Percentiles rank a stretch among this genome's conserved stretches.
Conservation (phyloP, 2,113 vertebrate species). For the Pollachius pollachius region DNA sequence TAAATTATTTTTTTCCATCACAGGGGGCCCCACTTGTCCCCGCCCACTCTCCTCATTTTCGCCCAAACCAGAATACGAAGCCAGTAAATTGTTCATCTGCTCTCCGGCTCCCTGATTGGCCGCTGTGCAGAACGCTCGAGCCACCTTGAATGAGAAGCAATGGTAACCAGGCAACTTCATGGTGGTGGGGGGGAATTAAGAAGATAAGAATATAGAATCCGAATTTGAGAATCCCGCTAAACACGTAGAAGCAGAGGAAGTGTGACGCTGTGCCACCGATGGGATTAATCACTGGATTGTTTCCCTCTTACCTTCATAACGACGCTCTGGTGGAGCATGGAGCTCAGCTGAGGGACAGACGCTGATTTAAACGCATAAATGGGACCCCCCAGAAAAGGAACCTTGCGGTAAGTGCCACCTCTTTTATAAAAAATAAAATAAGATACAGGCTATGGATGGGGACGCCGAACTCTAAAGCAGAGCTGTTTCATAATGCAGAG, state of each 20-base stretch:
- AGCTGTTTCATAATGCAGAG: constrained; percentile 31
- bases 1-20: constrained; percentile 49
- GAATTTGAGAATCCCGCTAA: constrained; percentile 36
- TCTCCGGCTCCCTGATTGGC: constrained; percentile 65
- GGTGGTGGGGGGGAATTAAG: constrained; percentile 29
- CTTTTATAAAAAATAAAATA: neutral
- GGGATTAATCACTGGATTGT: constrained; percentile 70
- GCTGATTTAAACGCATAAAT: constrained; percentile 63
- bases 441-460: too few relatives aligned
- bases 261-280: constrained; percentile 47
- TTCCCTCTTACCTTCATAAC: constrained; percentile 7
- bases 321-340: constrained; percentile 22
- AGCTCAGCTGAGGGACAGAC: constrained; percentile 58
- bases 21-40: constrained; percentile 58
- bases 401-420: constrained; percentile 56
- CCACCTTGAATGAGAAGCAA: constrained; percentile 66
- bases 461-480: neutral
- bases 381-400: constrained; percentile 47
- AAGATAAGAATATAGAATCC: constrained; percentile 36
- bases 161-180: constrained; percentile 72
- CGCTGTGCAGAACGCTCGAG: constrained; percentile 62
- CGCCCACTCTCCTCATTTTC: constrained; percentile 66
- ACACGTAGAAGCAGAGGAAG: constrained; percentile 35
- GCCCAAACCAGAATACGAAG: constrained; percentile 63
- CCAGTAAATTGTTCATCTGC: constrained; percentile 73